Percentiles rank a stretch among this genome's conserved stretches.
phyloP scores from a whole-genome alignment of 2,113 vertebrate genomes.

The Oncorhynchus masou region DNA sequence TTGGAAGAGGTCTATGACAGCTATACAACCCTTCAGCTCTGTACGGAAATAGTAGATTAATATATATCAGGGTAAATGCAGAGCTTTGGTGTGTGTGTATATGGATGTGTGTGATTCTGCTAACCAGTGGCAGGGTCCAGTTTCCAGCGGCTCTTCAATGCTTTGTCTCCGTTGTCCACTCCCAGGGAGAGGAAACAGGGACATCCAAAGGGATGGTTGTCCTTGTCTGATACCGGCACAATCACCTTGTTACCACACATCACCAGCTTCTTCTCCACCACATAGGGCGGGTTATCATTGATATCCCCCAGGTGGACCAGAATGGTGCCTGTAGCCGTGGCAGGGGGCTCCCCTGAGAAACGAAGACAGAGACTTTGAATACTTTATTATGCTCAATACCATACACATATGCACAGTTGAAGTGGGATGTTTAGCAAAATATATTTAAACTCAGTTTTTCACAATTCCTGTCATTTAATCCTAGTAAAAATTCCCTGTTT shows the following conservation, averaged over 20 bases:
- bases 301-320: constrained; percentile 70
- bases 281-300: constrained; percentile 69
- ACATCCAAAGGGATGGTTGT: constrained; percentile 30
- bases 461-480: no score
- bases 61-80: not conserved
- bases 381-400: not conserved
- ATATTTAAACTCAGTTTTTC: no score
- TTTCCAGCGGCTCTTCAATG: constrained; percentile 63
- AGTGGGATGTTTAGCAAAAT: no score
- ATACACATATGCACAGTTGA: not conserved
- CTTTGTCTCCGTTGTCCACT: constrained; percentile 17
- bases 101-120: not conserved
- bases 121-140: constrained; percentile 63
- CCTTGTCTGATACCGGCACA: constrained; percentile 54
- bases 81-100: not conserved
- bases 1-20: no score
- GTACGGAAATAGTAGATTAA: no score
- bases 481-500: no score
- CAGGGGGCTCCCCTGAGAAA: constrained; percentile 67
- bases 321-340: constrained; percentile 70
- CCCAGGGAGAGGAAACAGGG: constrained; percentile 66
- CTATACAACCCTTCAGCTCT: no score
- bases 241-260: constrained; percentile 62
- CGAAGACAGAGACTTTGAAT: not conserved
- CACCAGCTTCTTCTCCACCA: constrained; percentile 44